Evolutionary conservation across 2,888 invertebrate genomes (phyloP).

Genomic region (Gasteruption jaculator): DNA sequence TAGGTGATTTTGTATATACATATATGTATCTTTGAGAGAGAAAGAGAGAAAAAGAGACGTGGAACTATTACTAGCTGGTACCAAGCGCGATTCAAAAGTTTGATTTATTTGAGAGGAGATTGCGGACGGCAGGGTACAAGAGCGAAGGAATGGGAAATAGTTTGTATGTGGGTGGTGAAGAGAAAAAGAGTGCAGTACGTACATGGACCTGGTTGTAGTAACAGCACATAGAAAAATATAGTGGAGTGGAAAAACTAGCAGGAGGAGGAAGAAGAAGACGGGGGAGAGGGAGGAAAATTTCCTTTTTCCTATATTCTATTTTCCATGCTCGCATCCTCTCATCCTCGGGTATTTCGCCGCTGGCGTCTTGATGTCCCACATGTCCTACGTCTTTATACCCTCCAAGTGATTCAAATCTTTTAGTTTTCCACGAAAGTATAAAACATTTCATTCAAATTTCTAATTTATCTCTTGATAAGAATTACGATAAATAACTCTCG

Average conservation of each 20-base stretch:
- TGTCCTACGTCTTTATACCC: no score
- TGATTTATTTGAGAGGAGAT: constrained; percentile 51
- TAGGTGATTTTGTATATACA: no score
- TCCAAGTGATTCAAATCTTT: no score
- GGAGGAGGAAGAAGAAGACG: constrained; percentile 18
- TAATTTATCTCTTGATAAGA: no score
- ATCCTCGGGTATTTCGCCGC: constrained; percentile 29
- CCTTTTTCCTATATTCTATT: no score
- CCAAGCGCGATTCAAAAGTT: constrained; percentile 47
- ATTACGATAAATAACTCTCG: no score
- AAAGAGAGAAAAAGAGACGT: constrained; percentile 17
- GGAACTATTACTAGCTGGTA: constrained; percentile 16
- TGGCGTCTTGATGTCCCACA: constrained; percentile 32
- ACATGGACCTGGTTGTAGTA: no score
- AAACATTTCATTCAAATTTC: no score
- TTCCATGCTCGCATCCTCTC: constrained; percentile 19
- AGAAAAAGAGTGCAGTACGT: constrained; percentile 5
- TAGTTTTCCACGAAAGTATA: no score
- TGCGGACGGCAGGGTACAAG: constrained; percentile 37
- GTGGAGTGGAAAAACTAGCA: no score
- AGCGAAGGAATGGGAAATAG: constrained; percentile 19
- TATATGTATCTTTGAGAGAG: constrained; percentile 6
- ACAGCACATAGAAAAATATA: no score
- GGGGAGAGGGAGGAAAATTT: no score
- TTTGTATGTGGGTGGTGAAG: constrained; percentile 3